A percentile compares a stretch with the other conserved stretches of the same genome.
These are phyloP conservation scores for Physeter macrocephalus DNA, from an alignment of 2,113 vertebrate species.

Conservation along the genomic window DNA sequence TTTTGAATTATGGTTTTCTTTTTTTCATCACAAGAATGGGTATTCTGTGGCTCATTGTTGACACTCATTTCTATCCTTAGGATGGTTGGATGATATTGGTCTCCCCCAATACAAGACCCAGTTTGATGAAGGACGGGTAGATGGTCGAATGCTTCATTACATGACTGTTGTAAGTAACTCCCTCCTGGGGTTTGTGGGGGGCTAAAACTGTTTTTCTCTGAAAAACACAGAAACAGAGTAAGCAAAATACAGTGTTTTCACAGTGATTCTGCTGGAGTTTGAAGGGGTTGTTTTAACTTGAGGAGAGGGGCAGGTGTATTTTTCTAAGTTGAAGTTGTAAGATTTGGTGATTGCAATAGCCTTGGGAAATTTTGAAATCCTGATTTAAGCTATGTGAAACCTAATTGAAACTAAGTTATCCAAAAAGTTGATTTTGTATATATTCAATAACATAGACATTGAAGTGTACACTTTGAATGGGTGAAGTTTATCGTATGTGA, in stretches of 20 bases:
- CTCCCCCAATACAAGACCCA: constrained; percentile 98
- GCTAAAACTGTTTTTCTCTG: neutral
- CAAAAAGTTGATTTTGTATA: neutral
- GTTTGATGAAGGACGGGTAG: constrained; percentile 96
- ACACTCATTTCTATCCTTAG: constrained; percentile 73
- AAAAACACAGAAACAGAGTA: neutral
- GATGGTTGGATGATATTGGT: constrained; percentile 98
- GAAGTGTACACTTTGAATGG: neutral
- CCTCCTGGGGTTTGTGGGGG: neutral
- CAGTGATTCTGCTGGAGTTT: neutral
- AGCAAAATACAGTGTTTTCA: neutral
- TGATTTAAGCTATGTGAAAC: neutral
- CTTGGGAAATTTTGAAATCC: neutral
- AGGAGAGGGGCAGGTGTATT: neutral
- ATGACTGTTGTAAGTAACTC: constrained; percentile 92
- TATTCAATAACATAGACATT: neutral
- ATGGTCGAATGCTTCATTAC: constrained; percentile 97
- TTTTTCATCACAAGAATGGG: neutral
- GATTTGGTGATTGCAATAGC: neutral
- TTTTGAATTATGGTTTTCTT: too few relatives aligned
- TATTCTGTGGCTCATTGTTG: neutral
- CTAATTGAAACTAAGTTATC: neutral
- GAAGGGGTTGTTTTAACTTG: neutral
- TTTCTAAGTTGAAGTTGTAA: neutral
- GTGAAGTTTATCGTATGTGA: neutral